These are phyloP conservation scores for Pristionchus maxplancki DNA, from an alignment of 2,888 invertebrate genomes.

Conservation along the genomic window DNA sequence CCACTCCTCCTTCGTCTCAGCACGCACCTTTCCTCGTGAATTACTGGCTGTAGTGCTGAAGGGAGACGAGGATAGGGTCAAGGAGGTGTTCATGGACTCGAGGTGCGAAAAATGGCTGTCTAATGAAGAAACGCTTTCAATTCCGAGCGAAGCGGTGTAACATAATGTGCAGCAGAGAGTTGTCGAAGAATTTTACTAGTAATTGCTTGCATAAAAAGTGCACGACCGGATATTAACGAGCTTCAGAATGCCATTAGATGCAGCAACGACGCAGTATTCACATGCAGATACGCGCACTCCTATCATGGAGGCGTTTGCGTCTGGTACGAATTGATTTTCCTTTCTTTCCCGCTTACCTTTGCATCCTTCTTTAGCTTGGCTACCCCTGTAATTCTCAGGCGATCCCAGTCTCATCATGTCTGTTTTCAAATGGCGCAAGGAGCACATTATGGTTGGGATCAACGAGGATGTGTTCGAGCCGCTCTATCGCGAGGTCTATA, in stretches of 20 bases:
- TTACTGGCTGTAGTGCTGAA: constrained; percentile 11
- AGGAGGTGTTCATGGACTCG: background rate
- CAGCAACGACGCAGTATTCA: background rate
- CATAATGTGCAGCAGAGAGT: too few relatives aligned
- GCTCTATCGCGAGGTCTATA: background rate
- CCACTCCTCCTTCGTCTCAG: background rate
- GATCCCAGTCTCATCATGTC: background rate
- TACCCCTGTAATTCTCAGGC: background rate
- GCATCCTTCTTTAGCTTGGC: too few relatives aligned
- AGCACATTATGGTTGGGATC: background rate
- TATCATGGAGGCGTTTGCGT: background rate
- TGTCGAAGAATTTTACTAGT: too few relatives aligned
- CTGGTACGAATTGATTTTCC: background rate
- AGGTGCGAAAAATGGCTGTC: background rate
- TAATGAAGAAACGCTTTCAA: too few relatives aligned
- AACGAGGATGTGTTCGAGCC: background rate
- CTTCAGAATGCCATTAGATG: background rate
- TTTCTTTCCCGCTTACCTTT: background rate
- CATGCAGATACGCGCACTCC: background rate
- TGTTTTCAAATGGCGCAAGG: background rate
- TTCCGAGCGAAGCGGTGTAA: too few relatives aligned
- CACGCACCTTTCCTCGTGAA: background rate
- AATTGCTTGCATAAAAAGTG: too few relatives aligned
- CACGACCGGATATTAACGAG: background rate
- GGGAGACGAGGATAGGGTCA: background rate